Base-by-base conservation (phyloP, 1,140 invertebrate species). In the Anastatus disparis region DNA sequence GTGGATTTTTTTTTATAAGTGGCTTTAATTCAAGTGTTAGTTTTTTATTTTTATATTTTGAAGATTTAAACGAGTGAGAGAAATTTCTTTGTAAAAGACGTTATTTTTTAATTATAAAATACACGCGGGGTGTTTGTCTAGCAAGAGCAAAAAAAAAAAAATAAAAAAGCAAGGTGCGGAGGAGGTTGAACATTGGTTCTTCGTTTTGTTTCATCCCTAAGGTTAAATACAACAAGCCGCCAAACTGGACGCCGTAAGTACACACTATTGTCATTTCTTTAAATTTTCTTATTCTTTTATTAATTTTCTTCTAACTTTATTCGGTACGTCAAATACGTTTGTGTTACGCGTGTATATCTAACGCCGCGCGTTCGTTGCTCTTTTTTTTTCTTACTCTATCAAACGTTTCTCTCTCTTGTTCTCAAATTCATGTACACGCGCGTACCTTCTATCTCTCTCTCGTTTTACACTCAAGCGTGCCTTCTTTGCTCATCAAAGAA, bases 221-320 rank as follows among this genome's bases (percentile, higher is more conserved):
- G 61, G 38, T n/a, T 31, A 12, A 42, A 59, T 42, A 59, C 8
- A 3, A 48, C 44, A n/a, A 38, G 53, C 55, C 29, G 67, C 26
- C 67, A 70, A 70, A 31, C 67, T 70, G 67, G 67, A 70, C 67
- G 58, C 67, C 67, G 67, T 70, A 70, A 70, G 67, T 70, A 69
- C 44, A 3, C n/a, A 4, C n/a, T n/a, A n/a, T n/a, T n/a, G n/a
- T n/a, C n/a, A n/a, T n/a, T n/a, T n/a, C n/a, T n/a, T n/a, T n/a
- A n/a, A n/a, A n/a, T n/a, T n/a, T n/a, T n/a, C n/a, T n/a, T n/a
- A n/a, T n/a, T n/a, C n/a, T n/a, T n/a, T n/a, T n/a, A n/a, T n/a
- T n/a, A n/a, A n/a, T n/a, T n/a, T n/a, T n/a, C n/a, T n/a, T n/a
- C n/a, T n/a, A n/a, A n/a, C n/a, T n/a, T n/a, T n/a, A n/a, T n/a